Base-by-base conservation (phyloP, 2,113 vertebrate species). In the Echinops telfairi region DNA sequence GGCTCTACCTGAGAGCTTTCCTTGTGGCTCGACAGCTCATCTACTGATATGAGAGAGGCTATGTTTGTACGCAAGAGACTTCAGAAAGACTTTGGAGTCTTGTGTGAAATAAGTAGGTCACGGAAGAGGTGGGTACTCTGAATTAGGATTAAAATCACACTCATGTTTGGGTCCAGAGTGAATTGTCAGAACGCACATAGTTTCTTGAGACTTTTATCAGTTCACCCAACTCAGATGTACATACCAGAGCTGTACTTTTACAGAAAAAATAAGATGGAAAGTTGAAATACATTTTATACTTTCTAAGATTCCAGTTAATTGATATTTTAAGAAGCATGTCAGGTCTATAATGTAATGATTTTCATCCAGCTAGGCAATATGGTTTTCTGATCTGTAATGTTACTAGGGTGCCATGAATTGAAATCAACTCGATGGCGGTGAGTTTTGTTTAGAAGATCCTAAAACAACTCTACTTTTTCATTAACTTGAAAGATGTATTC, bases 131-230 rank as follows among this genome's bases (percentile, higher is more conserved):
- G 2, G 38, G 4, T 82, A 9, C 3, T 43, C 31, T 82, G 73
- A 43, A 19, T 0, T 31, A 53, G 29, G 57, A 1, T 1, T 84
- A 75, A 40, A 81, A 89, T 19, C 25, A 33, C 6, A 27, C 10
- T 78, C 40, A 36, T 57, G 25, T 36, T 85, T 75, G 15, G 7
- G 15, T 66, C 57, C 75, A 22, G 20, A 38, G 2, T 89, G 75
- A 73, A 80, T 47, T 76, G 10, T 76, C 66, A 87, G 53, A 93
- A 53, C 4, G 40, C n/a, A 9, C n/a, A 92, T 1, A 53, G 11
- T n/a, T 94, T 82, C 27, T 16, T 90, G 70, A 86, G 78, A 31
- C 7, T 29, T 88, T 27, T 79, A 76, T 15, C 22, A 88, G 29
- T 14, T 81, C 53, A 60, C 31, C 29, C 9, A 25, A 43, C 84